Evolutionary conservation across 2,888 invertebrate genomes (phyloP), one percentile per base, ranked within the genome.

Genomic region (Dione vanillae): DNA sequence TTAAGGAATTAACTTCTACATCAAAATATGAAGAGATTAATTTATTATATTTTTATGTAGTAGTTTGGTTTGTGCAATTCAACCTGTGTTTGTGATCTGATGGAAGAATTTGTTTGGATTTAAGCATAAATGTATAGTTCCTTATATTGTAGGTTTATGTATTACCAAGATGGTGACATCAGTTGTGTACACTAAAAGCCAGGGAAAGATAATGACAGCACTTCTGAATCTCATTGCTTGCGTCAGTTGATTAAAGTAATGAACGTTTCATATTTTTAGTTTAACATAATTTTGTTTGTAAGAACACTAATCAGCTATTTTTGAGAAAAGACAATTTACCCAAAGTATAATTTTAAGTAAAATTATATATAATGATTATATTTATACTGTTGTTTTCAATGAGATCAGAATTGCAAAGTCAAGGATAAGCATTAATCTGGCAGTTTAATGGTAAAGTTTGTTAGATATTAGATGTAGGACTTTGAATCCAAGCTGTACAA

Each of bases 11-110:
- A 85, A 82, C 79, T 74, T 71, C 73, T 86, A 85, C 84, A 87
- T 85, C 78, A 85, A 86, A 80, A 80, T 85, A 83, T 83, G 79
- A 87, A 85, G 92, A 92, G 92, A 92, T 92, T 93, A 91, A 91
- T 90, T 92, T 93, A 91, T 90, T 90, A 83, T 89, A 85, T 86
- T 83, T 85, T 82, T 84, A 85, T 85, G 86, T 89, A 90, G 86
- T 86, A 85, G 87, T 88, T 90, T 90, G 84, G 88, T 82, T 87
- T 83, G 88, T 91, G 89, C 91, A 91, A 91, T 90, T 88, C 85
- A 85, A 89, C 85, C 83, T 84, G 86, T 88, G 89, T 91, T 90
- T 91, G 92, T 91, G 93, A 93, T 93, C 92, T 91, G 91, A 92
- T 88, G 89, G 85, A 85, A 87, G 87, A 84, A 85, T 88, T 89